Evolutionary conservation across 2,888 invertebrate genomes (phyloP), one percentile per base, ranked within the genome.

Genomic region (Hanleya hanleyi): DNA sequence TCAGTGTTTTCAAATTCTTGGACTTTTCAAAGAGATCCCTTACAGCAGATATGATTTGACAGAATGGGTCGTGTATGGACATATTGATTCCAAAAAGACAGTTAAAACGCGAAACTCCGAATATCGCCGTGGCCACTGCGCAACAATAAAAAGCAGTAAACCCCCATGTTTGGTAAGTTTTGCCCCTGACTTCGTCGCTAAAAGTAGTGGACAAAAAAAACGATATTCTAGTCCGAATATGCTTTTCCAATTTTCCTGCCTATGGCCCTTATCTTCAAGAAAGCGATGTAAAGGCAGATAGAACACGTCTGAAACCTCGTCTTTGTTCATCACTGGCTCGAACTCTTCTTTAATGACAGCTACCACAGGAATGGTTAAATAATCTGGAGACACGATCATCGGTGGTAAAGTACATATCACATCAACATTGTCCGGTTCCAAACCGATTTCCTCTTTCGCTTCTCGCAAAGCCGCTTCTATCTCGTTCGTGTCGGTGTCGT

Each of bases 391-490:
- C 18, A 80, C 84, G 38, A 87, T 70, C 4, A 81, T 68, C 7
- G 84, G 84, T 7, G 80, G 73, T 18, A 87, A 71, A 15, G 81
- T 70, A 12, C 78, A 84, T 18, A 90, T 37, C 26, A 89, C 77
- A 22, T 81, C 77, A 6, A 89, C 88, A 37, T 82, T 41, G 12
- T 75, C 41, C 18, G 78, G 81, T 5, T 74, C 41, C 35, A 90
- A 76, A 1, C 89, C 89, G 33, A 89, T 85, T 77, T 90, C 90
- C 75, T 90, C 90, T 26, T 86, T 74, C 1, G 90, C 85, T 76
- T 90, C 90, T 49, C 90, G 74, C 15, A 89, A 74, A 15, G 88
- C 87, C 26, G 89, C 88, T 12, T 81, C 80, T 36, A 84, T 74
- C 26, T 83, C 85, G 70, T 85, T 82, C 26, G 62, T 50, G 69